Evolutionary conservation across 1,140 invertebrate species (phyloP), one percentile per base, ranked within the genome.

Genomic region (Luehdorfia chinensis): DNA sequence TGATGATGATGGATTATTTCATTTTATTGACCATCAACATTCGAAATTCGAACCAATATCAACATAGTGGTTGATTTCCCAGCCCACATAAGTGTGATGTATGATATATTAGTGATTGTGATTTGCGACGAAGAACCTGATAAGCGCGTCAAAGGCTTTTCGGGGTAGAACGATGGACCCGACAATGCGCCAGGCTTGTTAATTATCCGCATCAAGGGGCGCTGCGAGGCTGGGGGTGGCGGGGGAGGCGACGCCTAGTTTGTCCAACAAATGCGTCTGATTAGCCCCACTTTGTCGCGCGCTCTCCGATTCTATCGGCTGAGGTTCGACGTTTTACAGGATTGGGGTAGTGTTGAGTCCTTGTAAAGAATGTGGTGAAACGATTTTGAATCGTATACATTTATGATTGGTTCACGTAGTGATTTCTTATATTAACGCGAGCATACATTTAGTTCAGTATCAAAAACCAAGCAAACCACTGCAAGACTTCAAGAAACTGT

Each of bases 181-280:
- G 41, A 58, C 55, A 58, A 55, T 57, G 49, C 50, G 54, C 47
- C 50, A 55, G 50, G 49, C 53, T 50, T 49, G 68, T 75, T 75
- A 79, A 76, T 79, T 76, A 76, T 75, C 65, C 61, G 60, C 66
- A 69, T 59, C 52, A 61, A 58, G 50, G 50, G 65, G 37, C 43
- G 45, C 34, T 50, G 39, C 18, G 46, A 50, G 45, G 19, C 18
- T 18, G 52, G 21, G 50, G 11, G 44, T 27, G 15, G 19, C 32
- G 27, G 47, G 27, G 44, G 48, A 13, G 11, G 41, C 44, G 47
- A 48, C 46, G 59, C 41, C 49, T 51, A 62, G 64, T 70, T 69
- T 71, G 66, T 65, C 57, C 66, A 71, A 78, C 77, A 73, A 81
- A 81, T 81, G 68, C 61, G 59, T 55, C 68, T 78, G 75, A 81